A percentile compares a stretch with the other conserved stretches of the same genome.
phyloP scores from a whole-genome alignment of 2,113 vertebrate species.

The Leptocoma aspasia region DNA sequence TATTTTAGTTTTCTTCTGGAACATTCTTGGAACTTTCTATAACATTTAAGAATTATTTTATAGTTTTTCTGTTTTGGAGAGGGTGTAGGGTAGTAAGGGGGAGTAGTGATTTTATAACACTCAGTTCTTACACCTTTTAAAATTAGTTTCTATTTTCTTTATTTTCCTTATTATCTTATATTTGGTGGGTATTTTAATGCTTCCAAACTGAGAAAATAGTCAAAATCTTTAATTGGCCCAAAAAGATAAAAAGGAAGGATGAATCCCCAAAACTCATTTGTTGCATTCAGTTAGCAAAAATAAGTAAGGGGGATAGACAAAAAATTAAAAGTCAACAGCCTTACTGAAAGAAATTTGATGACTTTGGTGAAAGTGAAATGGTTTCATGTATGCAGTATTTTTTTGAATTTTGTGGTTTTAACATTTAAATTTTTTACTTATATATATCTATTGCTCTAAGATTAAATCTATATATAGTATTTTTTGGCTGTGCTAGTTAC shows the following conservation, averaged over 20 bases:
- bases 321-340: not conserved
- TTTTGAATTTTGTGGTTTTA: not conserved
- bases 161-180: not conserved
- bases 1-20: not conserved
- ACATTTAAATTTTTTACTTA: not conserved
- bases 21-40: not conserved
- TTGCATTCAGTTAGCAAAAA: not conserved
- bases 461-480: not conserved
- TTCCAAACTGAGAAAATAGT: not conserved
- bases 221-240: not conserved
- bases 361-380: not conserved
- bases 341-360: not conserved
- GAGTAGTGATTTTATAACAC: not conserved
- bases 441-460: not conserved
- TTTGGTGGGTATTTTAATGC: not conserved
- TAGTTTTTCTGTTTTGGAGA: not conserved
- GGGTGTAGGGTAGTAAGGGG: not conserved
- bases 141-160: not conserved
- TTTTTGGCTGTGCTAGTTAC: not conserved
- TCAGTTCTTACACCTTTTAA: not conserved
- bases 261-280: not conserved
- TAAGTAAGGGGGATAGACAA: accelerated
- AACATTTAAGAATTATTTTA: not conserved
- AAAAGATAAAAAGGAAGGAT: not conserved
- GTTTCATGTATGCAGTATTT: not conserved